Percentiles rank a stretch among this genome's conserved stretches.
Conservation (phyloP, 2,888 invertebrate species). For the Chrysina gloriosa region DNA sequence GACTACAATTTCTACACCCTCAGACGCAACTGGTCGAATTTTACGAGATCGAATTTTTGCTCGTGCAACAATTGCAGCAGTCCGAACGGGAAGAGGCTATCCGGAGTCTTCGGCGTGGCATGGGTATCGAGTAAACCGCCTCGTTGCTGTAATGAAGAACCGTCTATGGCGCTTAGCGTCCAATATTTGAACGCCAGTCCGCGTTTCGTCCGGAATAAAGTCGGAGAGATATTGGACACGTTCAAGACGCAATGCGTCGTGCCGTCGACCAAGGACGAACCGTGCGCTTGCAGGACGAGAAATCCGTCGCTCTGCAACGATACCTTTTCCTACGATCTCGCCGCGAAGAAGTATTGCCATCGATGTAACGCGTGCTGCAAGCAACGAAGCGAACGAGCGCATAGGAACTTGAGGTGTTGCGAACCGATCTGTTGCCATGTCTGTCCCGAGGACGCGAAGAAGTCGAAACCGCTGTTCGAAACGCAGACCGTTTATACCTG, state of each 20-base stretch:
- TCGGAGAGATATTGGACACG: slow-evolving; percentile 1
- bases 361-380: background rate
- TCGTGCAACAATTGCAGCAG: slow-evolving; percentile 8
- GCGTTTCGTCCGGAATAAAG: background rate
- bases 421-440: slow-evolving; percentile 18
- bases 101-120: slow-evolving; percentile 35
- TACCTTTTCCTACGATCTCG: slow-evolving; percentile 1
- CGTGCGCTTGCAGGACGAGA: background rate
- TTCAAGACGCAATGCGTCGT: background rate
- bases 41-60: slow-evolving; percentile 19
- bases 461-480: background rate
- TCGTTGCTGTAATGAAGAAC: background rate
- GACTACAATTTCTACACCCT: slow-evolving; percentile 25
- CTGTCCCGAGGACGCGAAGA: background rate
- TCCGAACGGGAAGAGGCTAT: background rate
- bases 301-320: slow-evolving; percentile 1
- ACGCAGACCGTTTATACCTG: slow-evolving; percentile 6
- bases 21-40: slow-evolving; percentile 35
- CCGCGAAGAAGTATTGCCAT: background rate
- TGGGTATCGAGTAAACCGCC: slow-evolving; percentile 13
- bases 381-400: background rate
- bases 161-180: slow-evolving; percentile 3
- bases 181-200: slow-evolving; percentile 20
- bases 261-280: background rate
- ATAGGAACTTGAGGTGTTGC: slow-evolving; percentile 11